Percentiles rank a stretch among this genome's conserved stretches.
Conservation (phyloP, 1,140 invertebrate species). For the Venturia canescens region DNA sequence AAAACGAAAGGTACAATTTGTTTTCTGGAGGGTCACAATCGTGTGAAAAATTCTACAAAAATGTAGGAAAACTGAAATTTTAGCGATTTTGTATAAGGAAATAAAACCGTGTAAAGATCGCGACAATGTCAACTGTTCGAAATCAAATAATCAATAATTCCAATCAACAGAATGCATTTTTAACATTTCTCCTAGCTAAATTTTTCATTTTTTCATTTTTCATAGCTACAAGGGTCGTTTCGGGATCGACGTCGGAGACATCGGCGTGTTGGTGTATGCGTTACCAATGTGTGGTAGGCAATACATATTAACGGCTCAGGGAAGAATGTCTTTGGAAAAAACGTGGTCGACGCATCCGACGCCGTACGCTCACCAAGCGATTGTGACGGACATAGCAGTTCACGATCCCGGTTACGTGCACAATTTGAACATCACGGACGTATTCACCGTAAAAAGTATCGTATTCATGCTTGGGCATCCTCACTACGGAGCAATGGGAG, state of each 20-base stretch:
- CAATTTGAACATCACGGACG: conserved; percentile 81
- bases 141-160: too few species aligned
- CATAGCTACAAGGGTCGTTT: conserved; percentile 81
- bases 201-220: too few species aligned
- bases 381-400: conserved; percentile 81
- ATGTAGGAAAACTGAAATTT: too few species aligned
- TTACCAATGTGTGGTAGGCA: conserved; percentile 83
- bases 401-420: conserved; percentile 69
- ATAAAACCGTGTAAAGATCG: too few species aligned
- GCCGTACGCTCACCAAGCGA: conserved; percentile 84
- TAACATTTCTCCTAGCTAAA: too few species aligned
- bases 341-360: conserved; percentile 80
- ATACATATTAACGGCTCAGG: conserved; percentile 77
- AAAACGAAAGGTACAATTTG: too few species aligned
- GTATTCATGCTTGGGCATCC: conserved; percentile 89
- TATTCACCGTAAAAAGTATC: conserved; percentile 82
- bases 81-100: too few species aligned
- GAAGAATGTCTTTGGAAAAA: conserved; percentile 82
- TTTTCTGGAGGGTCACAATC: too few species aligned
- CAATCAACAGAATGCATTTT: too few species aligned
- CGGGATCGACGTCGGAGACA: conserved; percentile 87
- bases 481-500: conserved; percentile 88
- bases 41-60: too few species aligned
- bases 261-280: conserved; percentile 85
- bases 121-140: too few species aligned